Evolutionary conservation across 2,113 vertebrate genomes (phyloP), one percentile per base, ranked within the genome.

Genomic region (Alethe diademata): DNA sequence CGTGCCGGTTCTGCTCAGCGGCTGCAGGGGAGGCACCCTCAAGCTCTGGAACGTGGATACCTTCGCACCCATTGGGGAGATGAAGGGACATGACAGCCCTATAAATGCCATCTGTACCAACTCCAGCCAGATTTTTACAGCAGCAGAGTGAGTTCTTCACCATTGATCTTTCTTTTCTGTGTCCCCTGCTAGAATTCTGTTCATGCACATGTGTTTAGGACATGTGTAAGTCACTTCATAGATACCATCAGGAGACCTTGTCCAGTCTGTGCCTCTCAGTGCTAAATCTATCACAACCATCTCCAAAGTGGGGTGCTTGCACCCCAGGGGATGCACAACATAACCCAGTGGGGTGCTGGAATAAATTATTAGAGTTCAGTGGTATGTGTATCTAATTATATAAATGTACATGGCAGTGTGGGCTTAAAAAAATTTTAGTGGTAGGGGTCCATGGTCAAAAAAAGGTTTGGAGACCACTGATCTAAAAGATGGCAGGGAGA

Each of bases 91-190:
- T 0, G 99, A 99, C 84, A 99, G 98, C 88, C 99, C 99, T 14
- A 99, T 99, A 94, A 99, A 99, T 64, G 98, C 98, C 71, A 98
- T 99, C 92, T 99, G 98, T 73, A 98, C 98, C 86, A 99, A 99
- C 97, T 98, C 98, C 93, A 98, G 96, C 96, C 99, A 99, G 47
- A 97, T 99, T 79, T 99, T 99, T 96, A 99, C 99, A 43, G 99
- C 99, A 70, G 98, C 99, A 18, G 99, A 99, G 99, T 99, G 96
- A 99, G 99, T 98, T 83, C 28, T 92, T 84, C 35, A 66, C 29
- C 61, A 1, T 60, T 2, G 23, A 29, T 53, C 35, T 78, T 91
- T 73, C 33, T 88, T 64, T 80, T 60, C 26, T 48, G 1, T 86
- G 18, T 22, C 6, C 76, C 9, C 29, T 42, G 12, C 17, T 53